These are phyloP conservation scores for Sakesphorus luctuosus DNA, from an alignment of 2,113 vertebrate species.

Conservation along the genomic window DNA sequence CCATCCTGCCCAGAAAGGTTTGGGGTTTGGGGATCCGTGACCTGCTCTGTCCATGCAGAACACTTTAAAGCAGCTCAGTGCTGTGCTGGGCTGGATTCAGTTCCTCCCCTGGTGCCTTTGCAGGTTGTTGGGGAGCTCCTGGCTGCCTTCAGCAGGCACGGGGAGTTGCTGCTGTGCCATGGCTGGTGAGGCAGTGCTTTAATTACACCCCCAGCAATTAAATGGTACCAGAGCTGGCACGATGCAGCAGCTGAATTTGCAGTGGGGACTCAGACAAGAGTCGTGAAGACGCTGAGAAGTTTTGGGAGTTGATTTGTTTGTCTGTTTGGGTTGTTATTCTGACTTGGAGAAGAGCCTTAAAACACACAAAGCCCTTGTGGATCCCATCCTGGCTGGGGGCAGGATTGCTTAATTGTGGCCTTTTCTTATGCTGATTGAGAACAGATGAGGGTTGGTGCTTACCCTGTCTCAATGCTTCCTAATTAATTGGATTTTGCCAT, in stretches of 20 bases:
- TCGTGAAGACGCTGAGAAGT: background rate
- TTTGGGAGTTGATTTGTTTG: background rate
- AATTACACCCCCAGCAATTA: background rate
- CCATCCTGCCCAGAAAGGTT: background rate
- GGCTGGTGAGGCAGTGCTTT: background rate
- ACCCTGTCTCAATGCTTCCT: background rate
- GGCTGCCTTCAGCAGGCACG: background rate
- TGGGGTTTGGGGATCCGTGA: background rate
- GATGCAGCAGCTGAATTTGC: background rate
- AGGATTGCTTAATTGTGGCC: background rate
- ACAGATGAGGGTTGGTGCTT: background rate
- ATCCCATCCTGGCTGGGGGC: background rate
- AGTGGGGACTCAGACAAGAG: background rate
- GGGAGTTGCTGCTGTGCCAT: background rate
- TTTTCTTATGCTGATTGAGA: background rate
- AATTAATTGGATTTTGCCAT: background rate
- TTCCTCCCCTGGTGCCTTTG: background rate
- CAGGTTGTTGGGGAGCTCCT: background rate
- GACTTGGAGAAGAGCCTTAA: background rate
- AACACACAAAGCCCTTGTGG: background rate
- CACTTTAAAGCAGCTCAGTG: background rate
- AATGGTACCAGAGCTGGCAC: background rate
- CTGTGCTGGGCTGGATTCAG: background rate
- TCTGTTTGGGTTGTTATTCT: background rate
- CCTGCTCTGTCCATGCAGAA: background rate